Conservation (phyloP, 2,113 vertebrate species). For the Psammodynastes pulverulentus region DNA sequence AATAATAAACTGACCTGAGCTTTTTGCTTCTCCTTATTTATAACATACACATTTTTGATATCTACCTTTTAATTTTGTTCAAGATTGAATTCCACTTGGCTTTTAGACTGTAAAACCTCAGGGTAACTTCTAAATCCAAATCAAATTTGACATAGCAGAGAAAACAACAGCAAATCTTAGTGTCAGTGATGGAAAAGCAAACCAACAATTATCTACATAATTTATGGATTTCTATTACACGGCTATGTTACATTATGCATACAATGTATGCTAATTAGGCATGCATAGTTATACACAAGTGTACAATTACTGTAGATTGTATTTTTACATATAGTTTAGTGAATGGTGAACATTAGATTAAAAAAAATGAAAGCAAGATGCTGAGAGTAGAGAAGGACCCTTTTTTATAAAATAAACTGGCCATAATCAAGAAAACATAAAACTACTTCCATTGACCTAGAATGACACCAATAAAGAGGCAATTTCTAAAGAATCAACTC, state of each 20-base stretch:
- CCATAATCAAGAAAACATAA: conserved; percentile 51
- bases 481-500: conserved; percentile 68
- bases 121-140: conserved; percentile 40
- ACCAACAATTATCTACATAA: conserved; percentile 29
- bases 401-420: conserved; percentile 42
- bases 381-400: conserved; percentile 36
- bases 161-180: conserved; percentile 26
- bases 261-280: conserved; percentile 19
- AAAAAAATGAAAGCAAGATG: conserved; percentile 19
- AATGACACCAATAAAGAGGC: conserved; percentile 64
- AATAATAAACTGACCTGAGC: neutral
- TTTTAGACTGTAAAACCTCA: conserved; percentile 21
- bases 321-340: conserved; percentile 14
- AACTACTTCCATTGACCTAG: conserved; percentile 43
- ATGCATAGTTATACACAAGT: neutral
- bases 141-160: conserved; percentile 29
- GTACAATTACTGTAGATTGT: neutral
- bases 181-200: conserved; percentile 40
- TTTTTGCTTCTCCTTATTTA: conserved; percentile 8
- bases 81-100: conserved; percentile 22
- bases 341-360: conserved; percentile 30
- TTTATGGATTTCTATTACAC: conserved; percentile 24
- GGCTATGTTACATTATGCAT: conserved; percentile 13
- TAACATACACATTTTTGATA: neutral
- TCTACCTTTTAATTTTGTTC: neutral